Percentiles rank a stretch among this genome's conserved stretches.
Conservation (phyloP, 2,797 vertebrate species). For the Xiphophorus birchmanni region DNA sequence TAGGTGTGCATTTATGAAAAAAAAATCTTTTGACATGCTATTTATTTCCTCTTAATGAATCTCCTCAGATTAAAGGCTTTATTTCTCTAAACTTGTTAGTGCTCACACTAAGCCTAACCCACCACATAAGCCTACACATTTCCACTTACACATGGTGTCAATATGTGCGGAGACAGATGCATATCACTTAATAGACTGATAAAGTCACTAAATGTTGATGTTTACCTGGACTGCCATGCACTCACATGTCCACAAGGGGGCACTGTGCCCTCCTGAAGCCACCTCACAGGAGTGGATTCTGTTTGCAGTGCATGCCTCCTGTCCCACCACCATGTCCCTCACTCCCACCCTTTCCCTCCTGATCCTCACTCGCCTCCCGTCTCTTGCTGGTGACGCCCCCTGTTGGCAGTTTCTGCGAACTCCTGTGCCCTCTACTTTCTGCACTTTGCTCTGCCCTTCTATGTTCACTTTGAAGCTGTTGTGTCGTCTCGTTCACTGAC, state of each 20-base stretch:
- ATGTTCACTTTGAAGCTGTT: slow-evolving; percentile 63
- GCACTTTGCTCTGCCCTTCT: slow-evolving; percentile 59
- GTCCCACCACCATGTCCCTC: slow-evolving; percentile 23
- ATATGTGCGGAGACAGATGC: neutral
- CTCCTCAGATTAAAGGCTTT: neutral
- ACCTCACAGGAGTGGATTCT: neutral
- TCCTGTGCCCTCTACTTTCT: slow-evolving; percentile 34
- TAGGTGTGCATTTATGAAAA: neutral
- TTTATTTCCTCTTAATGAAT: neutral
- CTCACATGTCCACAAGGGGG: slow-evolving; percentile 3
- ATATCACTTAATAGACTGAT: neutral
- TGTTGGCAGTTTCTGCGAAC: slow-evolving; percentile 47
- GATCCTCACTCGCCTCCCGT: slow-evolving; percentile 35
- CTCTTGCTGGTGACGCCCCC: slow-evolving; percentile 29
- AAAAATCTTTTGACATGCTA: neutral
- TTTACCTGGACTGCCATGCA: neutral
- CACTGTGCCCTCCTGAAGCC: neutral
- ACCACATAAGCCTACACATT: neutral
- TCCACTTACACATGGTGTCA: neutral
- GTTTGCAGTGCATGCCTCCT: slow-evolving; percentile 52
- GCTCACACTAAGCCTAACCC: no score
- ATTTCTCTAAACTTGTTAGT: neutral
- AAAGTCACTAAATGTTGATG: neutral
- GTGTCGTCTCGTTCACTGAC: slow-evolving; percentile 68
- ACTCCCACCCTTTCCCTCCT: slow-evolving; percentile 16